These are phyloP conservation scores for Gallinago media DNA, from an alignment of 2,113 vertebrate genomes.

Conservation along the genomic window DNA sequence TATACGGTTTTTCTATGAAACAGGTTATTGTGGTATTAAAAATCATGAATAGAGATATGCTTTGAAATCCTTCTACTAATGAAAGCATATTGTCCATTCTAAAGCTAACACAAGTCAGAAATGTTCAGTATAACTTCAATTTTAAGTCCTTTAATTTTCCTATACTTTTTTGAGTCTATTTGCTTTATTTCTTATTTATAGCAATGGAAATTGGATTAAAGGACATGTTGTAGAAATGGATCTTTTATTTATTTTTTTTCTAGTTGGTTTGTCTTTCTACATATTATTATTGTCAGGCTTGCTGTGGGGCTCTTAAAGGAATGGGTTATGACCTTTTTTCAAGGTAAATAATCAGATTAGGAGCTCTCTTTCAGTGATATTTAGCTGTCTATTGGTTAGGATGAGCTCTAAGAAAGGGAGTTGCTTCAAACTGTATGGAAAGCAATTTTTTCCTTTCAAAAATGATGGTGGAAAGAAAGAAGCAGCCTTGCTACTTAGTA, in stretches of 20 bases:
- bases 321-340: slow-evolving; percentile 59
- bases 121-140: background rate
- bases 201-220: slow-evolving; percentile 33
- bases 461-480: background rate
- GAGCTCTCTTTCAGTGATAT: slow-evolving; percentile 20
- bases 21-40: background rate
- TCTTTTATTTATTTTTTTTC: slow-evolving; percentile 58
- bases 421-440: background rate
- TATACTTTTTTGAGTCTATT: background rate
- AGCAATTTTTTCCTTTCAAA: background rate
- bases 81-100: background rate
- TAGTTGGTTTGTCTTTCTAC: slow-evolving; percentile 41
- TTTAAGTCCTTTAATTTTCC: background rate
- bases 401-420: background rate
- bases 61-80: background rate
- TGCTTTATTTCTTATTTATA: slow-evolving; percentile 23
- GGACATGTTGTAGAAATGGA: background rate
- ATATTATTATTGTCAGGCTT: slow-evolving; percentile 47
- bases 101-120: background rate
- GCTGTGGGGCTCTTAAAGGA: slow-evolving; percentile 10
- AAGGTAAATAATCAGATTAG: slow-evolving; percentile 66
- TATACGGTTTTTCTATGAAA: background rate
- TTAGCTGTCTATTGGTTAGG: background rate
- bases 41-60: background rate
- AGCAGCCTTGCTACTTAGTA: background rate